A percentile compares a stretch with the other conserved stretches of the same genome.
These are phyloP conservation scores for Macrochelys suwanniensis DNA, from an alignment of 2,797 vertebrate species.

Conservation along the genomic window DNA sequence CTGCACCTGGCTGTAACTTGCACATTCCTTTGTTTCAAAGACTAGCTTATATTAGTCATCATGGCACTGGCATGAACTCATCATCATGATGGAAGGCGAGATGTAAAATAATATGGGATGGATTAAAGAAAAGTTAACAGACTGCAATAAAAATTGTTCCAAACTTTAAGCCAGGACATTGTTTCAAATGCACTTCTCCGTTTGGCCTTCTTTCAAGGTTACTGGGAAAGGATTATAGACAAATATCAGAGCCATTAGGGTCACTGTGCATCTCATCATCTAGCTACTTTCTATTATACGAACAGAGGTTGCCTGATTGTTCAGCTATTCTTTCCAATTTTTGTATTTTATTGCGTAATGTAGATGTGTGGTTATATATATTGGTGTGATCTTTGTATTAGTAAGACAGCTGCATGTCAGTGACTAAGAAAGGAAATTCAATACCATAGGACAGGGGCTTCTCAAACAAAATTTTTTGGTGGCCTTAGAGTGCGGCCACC, in stretches of 20 bases:
- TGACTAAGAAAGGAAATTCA: neutral
- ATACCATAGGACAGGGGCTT: rapidly evolving
- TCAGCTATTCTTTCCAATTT: neutral
- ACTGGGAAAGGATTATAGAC: constrained; percentile 7
- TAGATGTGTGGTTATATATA: neutral
- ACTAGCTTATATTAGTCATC: constrained; percentile 24
- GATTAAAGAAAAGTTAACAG: constrained; percentile 36
- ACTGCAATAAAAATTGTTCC: neutral
- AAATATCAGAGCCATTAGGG: constrained; percentile 9
- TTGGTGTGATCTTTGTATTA: neutral
- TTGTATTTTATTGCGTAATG: constrained; percentile 11
- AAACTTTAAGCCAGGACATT: neutral
- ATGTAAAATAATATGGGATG: constrained; percentile 24
- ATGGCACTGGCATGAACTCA: neutral
- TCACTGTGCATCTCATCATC: constrained; percentile 17
- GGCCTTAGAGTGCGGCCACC: too few relatives aligned
- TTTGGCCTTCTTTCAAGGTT: constrained; percentile 46
- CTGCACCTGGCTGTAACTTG: constrained; percentile 54
- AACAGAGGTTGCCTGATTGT: neutral
- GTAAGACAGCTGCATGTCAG: neutral
- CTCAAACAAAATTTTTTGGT: too few relatives aligned
- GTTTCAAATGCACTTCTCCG: constrained; percentile 41
- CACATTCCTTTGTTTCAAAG: constrained; percentile 3
- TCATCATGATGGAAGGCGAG: neutral
- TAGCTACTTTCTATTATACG: neutral